phyloP scores from a whole-genome alignment of 2,113 vertebrate species.

The Ophthalmolycus amberensis region DNA sequence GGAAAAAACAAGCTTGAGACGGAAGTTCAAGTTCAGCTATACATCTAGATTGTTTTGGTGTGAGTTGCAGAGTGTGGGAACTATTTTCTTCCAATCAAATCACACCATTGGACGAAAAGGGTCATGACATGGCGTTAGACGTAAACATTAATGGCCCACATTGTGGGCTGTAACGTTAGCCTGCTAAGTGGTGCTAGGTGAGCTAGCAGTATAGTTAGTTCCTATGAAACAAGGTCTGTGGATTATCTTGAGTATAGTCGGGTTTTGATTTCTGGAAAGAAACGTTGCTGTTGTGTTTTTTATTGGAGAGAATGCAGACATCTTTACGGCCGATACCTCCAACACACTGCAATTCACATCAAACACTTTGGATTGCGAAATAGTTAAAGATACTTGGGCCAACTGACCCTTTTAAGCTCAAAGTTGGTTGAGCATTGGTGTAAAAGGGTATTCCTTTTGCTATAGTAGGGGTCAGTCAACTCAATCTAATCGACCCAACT shows the following conservation, averaged over 20 bases:
- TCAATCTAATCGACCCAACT: not conserved
- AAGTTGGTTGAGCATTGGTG: not conserved
- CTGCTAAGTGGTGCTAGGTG: no score
- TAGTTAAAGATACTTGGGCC: not conserved
- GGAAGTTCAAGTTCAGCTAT: no score
- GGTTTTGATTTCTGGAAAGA: not conserved
- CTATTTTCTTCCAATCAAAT: no score
- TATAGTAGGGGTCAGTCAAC: not conserved
- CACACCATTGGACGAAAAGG: no score
- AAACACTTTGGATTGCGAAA: not conserved
- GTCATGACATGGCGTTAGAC: no score
- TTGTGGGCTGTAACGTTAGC: no score
- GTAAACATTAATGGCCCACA: no score
- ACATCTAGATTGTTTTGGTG: no score
- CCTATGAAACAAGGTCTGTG: not conserved
- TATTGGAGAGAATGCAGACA: not conserved
- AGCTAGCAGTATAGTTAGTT: not conserved
- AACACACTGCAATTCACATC: not conserved
- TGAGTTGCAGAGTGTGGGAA: no score
- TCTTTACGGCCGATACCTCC: not conserved
- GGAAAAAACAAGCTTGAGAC: no score
- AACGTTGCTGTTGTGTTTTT: not conserved
- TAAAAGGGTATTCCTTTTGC: not conserved
- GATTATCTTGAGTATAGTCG: not conserved
- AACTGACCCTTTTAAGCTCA: not conserved